A percentile compares a stretch with the other conserved stretches of the same genome.
These are phyloP conservation scores for Ophioninae sp. DNA, from an alignment of 2,888 invertebrate species.

Conservation along the genomic window DNA sequence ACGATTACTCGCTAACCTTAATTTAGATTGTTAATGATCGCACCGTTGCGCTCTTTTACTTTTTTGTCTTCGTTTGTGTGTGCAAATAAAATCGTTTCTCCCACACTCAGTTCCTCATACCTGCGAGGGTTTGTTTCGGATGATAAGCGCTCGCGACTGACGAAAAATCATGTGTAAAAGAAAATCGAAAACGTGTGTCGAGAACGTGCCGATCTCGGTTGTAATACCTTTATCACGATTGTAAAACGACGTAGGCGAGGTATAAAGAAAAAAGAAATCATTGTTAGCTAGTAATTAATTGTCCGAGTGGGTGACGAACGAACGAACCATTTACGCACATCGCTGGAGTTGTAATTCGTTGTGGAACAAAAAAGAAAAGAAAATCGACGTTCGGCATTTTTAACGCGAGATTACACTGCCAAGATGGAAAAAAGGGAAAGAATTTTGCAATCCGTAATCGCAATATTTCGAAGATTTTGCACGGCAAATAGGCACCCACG, in stretches of 20 bases:
- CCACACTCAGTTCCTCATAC: constrained; percentile 13
- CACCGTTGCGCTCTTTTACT: constrained; percentile 34
- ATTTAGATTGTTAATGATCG: constrained; percentile 37
- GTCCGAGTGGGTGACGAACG: constrained; percentile 57
- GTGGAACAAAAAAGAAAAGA: neutral
- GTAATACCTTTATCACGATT: constrained; percentile 66
- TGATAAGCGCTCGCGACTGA: constrained; percentile 10
- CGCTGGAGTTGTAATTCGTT: constrained; percentile 8
- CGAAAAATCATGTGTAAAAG: constrained; percentile 10
- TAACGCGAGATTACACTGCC: constrained; percentile 1
- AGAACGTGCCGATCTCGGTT: constrained; percentile 62
- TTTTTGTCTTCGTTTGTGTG: constrained; percentile 31
- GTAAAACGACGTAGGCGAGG: constrained; percentile 54
- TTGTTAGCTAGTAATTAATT: constrained; percentile 73
- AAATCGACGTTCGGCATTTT: constrained; percentile 2
- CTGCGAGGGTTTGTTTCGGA: neutral
- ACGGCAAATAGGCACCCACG: constrained; percentile 44
- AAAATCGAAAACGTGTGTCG: constrained; percentile 51
- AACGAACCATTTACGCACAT: constrained; percentile 31
- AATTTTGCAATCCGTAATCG: neutral
- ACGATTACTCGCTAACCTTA: constrained; percentile 43
- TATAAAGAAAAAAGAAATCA: constrained; percentile 63
- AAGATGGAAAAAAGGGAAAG: neutral
- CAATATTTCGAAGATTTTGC: constrained; percentile 6
- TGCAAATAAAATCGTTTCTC: constrained; percentile 8